Evolutionary conservation across 2,888 invertebrate species (phyloP), one percentile per base, ranked within the genome.

Genomic region (Neria commutata): DNA sequence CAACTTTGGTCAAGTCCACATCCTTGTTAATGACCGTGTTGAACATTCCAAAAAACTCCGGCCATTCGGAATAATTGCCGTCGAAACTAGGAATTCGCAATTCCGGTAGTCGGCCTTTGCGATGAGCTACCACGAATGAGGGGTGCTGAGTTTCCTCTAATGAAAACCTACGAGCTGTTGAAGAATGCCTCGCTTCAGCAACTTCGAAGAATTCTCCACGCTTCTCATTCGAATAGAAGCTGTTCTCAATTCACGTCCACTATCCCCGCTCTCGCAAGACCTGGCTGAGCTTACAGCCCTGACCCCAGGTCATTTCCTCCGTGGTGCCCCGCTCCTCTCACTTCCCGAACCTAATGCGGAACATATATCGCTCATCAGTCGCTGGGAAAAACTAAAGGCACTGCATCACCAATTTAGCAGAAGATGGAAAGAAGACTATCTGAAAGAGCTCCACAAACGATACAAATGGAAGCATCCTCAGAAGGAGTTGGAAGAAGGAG

Each of bases 1-100:
- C 37, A n/a, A n/a, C 37, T n/a, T 37, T 37, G 16, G 11, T 37
- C 11, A 37, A 14, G 4, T 37, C 37, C 4, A n/a, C 8, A n/a
- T 4, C 16, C 11, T n/a, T n/a, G 37, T 37, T n/a, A n/a, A 37
- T n/a, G 4, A n/a, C 37, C 6, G 37, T 37, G 37, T n/a, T 37
- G n/a, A 37, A 37, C 37, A 37, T 37, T 11, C 48, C 48, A 37
- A 46, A 49, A 2, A 55, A 55, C 34, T 55, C 49, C 10, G 55
- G 55, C 49, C 49, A 55, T 16, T 55, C 49, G 4, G 48, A 24
- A 21, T 37, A 49, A 17, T 37, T 24, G 14, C 55, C 40, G 26
- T 48, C 37, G 14, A 55, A 47, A 4, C 24, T 10, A 1, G 49
- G 29, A 49, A 55, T 49, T 48, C 16, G 19, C 11, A 37, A 14